Percentiles rank a stretch among this genome's conserved stretches.
These are phyloP conservation scores for Nasonia giraulti DNA, from an alignment of 1,140 invertebrate species.

Conservation along the genomic window DNA sequence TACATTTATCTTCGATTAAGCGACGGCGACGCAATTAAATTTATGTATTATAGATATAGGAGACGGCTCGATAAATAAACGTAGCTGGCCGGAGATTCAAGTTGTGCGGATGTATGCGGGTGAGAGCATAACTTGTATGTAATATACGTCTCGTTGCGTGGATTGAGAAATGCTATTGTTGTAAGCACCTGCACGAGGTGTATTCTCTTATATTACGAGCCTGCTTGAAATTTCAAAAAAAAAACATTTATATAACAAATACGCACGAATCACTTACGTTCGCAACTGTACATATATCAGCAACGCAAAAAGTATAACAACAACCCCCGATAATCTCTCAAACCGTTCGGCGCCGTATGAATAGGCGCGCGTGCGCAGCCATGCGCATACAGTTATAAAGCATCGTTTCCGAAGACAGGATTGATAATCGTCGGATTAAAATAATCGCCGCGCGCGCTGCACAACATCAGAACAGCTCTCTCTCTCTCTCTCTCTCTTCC, in stretches of 20 bases:
- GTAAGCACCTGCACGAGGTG: not conserved
- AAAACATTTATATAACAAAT: too few relatives aligned
- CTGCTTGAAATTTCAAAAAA: too few relatives aligned
- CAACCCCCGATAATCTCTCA: conserved; percentile 1
- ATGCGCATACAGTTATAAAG: conserved; percentile 30
- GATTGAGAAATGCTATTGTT: not conserved
- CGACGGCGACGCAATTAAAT: not conserved
- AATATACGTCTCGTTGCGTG: not conserved
- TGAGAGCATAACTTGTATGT: not conserved
- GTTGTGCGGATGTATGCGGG: not conserved
- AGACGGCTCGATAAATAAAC: not conserved
- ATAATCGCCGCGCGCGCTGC: conserved; percentile 6
- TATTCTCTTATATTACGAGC: not conserved
- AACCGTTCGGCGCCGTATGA: not conserved
- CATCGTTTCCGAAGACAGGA: conserved; percentile 38
- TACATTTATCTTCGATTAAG: too few relatives aligned
- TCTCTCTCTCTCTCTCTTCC: not conserved
- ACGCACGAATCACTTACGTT: too few relatives aligned
- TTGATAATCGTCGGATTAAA: conserved; percentile 49
- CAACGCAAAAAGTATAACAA: too few relatives aligned
- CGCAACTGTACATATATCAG: too few relatives aligned
- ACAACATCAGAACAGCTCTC: not conserved
- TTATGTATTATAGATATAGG: not conserved
- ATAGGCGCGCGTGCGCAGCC: not conserved
- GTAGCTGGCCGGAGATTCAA: not conserved